Percentiles rank a stretch among this genome's conserved stretches.
phyloP scores from a whole-genome alignment of 2,888 invertebrate species.

The Strigamia maritima region DNA sequence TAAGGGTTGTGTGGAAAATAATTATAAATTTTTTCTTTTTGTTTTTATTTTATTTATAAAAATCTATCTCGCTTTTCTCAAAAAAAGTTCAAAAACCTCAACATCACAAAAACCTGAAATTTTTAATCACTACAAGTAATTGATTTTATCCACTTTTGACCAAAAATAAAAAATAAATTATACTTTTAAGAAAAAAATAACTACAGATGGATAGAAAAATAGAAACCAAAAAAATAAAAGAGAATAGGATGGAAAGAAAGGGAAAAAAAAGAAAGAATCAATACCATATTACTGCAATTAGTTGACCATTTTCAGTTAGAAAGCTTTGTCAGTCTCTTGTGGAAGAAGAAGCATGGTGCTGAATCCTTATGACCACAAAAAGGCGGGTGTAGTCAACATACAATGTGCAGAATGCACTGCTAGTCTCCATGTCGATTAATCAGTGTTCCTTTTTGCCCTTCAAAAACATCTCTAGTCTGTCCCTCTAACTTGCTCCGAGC shows the following conservation, averaged over 20 bases:
- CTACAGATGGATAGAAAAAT: neutral
- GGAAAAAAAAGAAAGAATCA: neutral
- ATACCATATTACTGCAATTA: slow-evolving; percentile 25
- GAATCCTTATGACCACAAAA: slow-evolving; percentile 20
- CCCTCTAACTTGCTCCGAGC: slow-evolving; percentile 2
- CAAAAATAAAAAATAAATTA: neutral
- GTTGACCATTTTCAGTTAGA: slow-evolving; percentile 25
- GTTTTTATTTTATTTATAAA: neutral
- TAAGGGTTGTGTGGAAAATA: neutral
- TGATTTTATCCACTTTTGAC: neutral
- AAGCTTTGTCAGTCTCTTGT: slow-evolving; percentile 9
- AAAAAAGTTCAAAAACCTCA: neutral
- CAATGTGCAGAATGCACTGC: slow-evolving; percentile 24
- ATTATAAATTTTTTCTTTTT: neutral
- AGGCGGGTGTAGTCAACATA: slow-evolving; percentile 18
- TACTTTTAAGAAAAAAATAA: neutral
- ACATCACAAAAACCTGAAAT: neutral
- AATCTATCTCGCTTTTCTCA: neutral
- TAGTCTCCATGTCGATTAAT: slow-evolving; percentile 27
- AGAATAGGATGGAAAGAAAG: neutral
- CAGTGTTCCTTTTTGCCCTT: slow-evolving; percentile 29
- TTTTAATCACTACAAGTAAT: neutral
- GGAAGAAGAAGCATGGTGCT: slow-evolving; percentile 8
- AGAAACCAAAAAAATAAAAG: neutral
- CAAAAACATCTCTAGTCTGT: neutral